Evolutionary conservation across 2,113 vertebrate genomes (phyloP).

Genomic region (Ia io): DNA sequence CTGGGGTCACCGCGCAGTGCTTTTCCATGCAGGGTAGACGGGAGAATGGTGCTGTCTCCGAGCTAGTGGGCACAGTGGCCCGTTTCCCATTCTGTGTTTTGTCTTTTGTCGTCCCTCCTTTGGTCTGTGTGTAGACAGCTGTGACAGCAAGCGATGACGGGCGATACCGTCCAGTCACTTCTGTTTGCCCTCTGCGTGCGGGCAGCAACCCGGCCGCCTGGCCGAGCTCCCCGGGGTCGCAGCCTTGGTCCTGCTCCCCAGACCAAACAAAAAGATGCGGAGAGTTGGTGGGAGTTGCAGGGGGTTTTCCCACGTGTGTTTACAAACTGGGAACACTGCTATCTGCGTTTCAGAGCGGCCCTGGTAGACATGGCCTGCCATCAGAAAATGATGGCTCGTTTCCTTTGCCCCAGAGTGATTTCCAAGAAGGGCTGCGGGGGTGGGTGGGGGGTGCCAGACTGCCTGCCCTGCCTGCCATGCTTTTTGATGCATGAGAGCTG

Average conservation of each 20-base stretch:
- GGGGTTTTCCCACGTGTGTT: neutral
- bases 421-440: neutral
- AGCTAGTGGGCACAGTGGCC: slow-evolving; percentile 13
- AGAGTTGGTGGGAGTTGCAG: neutral
- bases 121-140: slow-evolving; percentile 57
- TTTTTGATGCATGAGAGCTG: neutral
- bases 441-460: neutral
- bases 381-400: neutral
- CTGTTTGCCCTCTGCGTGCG: slow-evolving; percentile 44
- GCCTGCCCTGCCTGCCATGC: neutral
- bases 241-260: slow-evolving; percentile 2
- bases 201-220: slow-evolving; percentile 26
- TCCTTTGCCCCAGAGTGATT: neutral
- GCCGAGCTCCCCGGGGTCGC: neutral
- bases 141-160: slow-evolving; percentile 28
- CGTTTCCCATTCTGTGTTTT: neutral
- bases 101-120: slow-evolving; percentile 53
- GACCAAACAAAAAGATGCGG: slow-evolving; percentile 56
- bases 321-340: neutral
- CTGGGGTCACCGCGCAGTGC: neutral
- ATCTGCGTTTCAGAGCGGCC: neutral
- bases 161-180: slow-evolving; percentile 44
- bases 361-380: neutral
- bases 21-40: slow-evolving; percentile 13
- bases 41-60: neutral